These are phyloP conservation scores for Myotis daubentonii DNA, from an alignment of 2,797 vertebrate species.

Conservation along the genomic window DNA sequence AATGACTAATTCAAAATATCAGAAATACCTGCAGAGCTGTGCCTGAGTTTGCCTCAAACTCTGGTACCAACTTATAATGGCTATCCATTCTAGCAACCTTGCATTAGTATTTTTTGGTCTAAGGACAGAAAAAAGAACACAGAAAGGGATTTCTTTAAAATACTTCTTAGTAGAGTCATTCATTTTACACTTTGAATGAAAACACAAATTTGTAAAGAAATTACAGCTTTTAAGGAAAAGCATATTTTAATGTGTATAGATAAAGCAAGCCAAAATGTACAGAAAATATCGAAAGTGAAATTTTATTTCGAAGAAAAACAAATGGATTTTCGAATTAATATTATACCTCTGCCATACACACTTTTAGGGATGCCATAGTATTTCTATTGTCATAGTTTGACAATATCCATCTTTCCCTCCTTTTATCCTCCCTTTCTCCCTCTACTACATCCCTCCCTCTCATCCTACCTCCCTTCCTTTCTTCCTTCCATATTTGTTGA, in stretches of 20 bases:
- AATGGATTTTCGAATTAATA: background rate
- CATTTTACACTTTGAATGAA: background rate
- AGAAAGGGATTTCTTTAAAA: background rate
- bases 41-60: background rate
- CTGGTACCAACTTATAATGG: background rate
- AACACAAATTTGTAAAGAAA: background rate
- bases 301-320: background rate
- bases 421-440: background rate
- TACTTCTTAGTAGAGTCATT: background rate
- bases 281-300: constrained; percentile 30
- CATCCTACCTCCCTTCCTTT: background rate
- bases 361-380: background rate
- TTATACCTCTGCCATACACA: background rate
- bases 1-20: background rate
- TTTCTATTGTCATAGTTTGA: background rate
- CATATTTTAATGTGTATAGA: background rate
- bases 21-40: background rate
- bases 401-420: background rate
- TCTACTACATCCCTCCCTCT: background rate
- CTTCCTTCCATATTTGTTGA: background rate
- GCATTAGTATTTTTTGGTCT: background rate
- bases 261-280: background rate
- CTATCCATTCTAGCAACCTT: background rate
- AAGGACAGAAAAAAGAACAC: background rate
- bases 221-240: constrained; percentile 34